phyloP scores from a whole-genome alignment of 2,113 vertebrate species.

The Pan paniscus region DNA sequence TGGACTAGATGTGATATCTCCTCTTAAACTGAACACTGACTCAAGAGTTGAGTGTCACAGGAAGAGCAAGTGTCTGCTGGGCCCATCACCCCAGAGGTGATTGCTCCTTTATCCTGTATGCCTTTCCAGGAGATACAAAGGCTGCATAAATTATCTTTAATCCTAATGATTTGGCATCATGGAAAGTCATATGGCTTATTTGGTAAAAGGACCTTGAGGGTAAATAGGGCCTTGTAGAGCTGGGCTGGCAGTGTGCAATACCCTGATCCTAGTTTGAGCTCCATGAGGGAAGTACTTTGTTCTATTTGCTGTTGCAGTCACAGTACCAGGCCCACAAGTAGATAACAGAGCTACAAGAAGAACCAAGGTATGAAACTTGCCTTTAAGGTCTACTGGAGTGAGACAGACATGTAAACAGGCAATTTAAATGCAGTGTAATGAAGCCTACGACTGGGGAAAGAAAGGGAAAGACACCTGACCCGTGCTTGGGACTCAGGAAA shows the following conservation, averaged over 20 bases:
- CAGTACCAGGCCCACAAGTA: neutral
- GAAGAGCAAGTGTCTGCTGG: neutral
- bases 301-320: neutral
- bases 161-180: neutral
- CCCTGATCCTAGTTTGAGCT: neutral
- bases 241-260: neutral
- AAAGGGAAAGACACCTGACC: neutral
- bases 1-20: neutral
- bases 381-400: neutral
- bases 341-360: neutral
- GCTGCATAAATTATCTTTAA: neutral
- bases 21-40: neutral
- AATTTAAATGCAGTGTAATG: neutral
- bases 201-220: neutral
- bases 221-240: neutral
- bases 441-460: neutral
- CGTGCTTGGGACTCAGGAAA: neutral
- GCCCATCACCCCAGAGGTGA: too few relatives aligned
- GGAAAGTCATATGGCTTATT: neutral
- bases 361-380: neutral
- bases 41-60: neutral
- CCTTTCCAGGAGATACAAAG: neutral
- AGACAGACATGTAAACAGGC: neutral
- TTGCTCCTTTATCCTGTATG: neutral
- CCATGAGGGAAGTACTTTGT: neutral